Percentiles rank a stretch among this genome's conserved stretches.
phyloP scores from a whole-genome alignment of 2,113 vertebrate species.

The Salminus brasiliensis region DNA sequence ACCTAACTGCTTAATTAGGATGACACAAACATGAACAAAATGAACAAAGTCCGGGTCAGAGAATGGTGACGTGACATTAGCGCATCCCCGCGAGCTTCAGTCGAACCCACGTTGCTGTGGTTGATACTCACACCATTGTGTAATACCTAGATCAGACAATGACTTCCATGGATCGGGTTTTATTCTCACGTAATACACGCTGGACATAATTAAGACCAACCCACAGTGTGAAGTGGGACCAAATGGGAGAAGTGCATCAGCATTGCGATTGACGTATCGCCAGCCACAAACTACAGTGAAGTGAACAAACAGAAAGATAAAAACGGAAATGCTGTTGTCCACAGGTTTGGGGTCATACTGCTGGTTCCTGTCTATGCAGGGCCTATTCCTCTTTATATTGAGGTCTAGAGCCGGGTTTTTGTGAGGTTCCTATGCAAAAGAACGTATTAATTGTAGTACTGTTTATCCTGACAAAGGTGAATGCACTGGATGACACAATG shows the following conservation, averaged over 20 bases:
- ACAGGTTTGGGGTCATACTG: not conserved
- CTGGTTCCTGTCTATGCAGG: conserved; percentile 17
- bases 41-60: not conserved
- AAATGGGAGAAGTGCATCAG: not conserved
- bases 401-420: not conserved
- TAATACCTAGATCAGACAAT: not conserved
- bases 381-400: conserved; percentile 22
- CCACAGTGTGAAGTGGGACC: conserved; percentile 2
- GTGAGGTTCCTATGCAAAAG: not conserved
- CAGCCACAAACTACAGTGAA: not conserved
- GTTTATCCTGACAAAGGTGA: not conserved
- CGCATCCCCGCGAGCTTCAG: not conserved
- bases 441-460: not conserved
- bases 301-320: conserved; percentile 1
- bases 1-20: not conserved
- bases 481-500: not conserved
- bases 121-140: not conserved
- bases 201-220: not conserved
- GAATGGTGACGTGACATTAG: not conserved
- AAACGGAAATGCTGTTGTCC: conserved; percentile 44
- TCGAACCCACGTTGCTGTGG: not conserved
- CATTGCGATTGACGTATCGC: not conserved
- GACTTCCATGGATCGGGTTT: not conserved
- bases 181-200: not conserved
- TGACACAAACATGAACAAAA: not conserved